Evolutionary conservation across 2,888 invertebrate species (phyloP).

Genomic region (Amphipoea lucens): DNA sequence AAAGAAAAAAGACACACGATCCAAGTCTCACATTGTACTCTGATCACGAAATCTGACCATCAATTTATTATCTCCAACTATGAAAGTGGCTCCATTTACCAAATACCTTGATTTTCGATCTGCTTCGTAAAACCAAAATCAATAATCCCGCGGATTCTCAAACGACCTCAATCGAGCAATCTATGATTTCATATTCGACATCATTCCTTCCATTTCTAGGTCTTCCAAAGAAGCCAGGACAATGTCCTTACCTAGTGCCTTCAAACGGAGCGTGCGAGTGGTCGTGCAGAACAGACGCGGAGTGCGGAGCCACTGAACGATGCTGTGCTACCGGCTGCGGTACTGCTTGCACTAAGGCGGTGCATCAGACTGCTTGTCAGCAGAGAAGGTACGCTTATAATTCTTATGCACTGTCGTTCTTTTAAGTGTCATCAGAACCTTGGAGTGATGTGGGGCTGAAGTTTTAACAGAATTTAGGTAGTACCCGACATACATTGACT

Average conservation of each 20-base stretch:
- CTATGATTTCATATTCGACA: background rate
- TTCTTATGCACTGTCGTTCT: background rate
- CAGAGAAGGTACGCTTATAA: conserved; percentile 86
- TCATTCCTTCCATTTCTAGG: conserved; percentile 73
- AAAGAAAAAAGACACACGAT: background rate
- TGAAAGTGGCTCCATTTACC: background rate
- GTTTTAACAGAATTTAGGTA: no score
- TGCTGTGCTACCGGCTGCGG: conserved; percentile 97
- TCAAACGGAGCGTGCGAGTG: conserved; percentile 93
- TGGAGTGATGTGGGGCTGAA: no score
- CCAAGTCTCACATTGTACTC: background rate
- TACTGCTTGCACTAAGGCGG: conserved; percentile 94
- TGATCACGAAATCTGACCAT: background rate
- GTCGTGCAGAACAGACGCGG: conserved; percentile 94
- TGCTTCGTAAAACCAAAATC: background rate
- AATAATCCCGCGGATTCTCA: background rate
- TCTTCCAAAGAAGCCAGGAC: conserved; percentile 93
- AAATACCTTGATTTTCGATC: background rate
- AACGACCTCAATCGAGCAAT: background rate
- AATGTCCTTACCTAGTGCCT: conserved; percentile 96
- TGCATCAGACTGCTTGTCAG: conserved; percentile 94
- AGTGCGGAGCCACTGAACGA: conserved; percentile 92
- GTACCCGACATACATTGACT: no score
- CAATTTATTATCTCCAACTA: background rate
- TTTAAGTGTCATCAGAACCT: no score